phyloP scores from a whole-genome alignment of 2,797 vertebrate genomes.

The Scolopax bukidnonensis region DNA sequence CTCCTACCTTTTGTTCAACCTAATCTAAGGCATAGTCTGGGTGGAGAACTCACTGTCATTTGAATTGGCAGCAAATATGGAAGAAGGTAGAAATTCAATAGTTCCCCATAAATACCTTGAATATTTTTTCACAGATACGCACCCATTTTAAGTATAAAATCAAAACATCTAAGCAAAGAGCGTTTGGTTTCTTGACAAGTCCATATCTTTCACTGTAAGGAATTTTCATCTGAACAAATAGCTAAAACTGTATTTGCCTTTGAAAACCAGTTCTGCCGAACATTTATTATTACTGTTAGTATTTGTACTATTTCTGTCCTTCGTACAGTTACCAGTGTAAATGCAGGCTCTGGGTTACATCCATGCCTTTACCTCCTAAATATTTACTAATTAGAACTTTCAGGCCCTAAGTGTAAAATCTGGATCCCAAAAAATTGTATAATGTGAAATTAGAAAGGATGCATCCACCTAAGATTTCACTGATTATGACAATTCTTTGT shows the following conservation, averaged over 20 bases:
- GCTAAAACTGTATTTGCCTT: background rate
- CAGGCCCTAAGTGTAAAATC: background rate
- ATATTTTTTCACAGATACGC: background rate
- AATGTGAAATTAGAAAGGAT: background rate
- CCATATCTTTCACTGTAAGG: background rate
- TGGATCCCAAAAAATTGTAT: background rate
- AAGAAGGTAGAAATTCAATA: background rate
- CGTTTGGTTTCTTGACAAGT: background rate
- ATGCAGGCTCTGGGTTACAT: background rate
- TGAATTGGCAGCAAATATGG: accelerated
- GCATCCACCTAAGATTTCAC: background rate
- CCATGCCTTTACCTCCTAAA: background rate
- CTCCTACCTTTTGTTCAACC: background rate
- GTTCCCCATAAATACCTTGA: background rate
- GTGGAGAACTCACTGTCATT: background rate
- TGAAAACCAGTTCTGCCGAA: background rate
- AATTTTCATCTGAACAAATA: background rate
- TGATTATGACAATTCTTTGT: background rate
- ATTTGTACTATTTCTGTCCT: background rate
- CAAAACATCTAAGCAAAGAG: background rate
- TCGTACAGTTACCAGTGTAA: background rate
- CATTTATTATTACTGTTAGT: background rate
- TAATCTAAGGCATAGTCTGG: background rate
- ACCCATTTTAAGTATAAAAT: background rate
- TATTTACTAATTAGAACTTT: background rate